Base-by-base conservation (phyloP, 2,113 vertebrate genomes). In the Oryzias curvinotus region DNA sequence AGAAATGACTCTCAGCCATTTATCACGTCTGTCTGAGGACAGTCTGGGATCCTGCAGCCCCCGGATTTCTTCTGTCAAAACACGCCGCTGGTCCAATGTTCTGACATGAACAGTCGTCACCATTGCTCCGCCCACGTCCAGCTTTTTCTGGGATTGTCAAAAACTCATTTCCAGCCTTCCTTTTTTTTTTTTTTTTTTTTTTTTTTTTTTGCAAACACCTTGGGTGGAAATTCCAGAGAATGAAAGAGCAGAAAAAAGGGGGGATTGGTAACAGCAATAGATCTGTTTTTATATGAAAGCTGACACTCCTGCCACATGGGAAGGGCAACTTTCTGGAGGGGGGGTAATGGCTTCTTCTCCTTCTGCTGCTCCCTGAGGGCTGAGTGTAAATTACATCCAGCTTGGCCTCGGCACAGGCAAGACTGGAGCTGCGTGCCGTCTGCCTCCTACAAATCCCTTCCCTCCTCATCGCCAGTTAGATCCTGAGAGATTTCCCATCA, bases 301-400 rank as follows among this genome's bases (percentile, higher is more conserved):
- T 75, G 82, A 85, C 77, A 87, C 84, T 78, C 64, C 14, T 48
- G 72, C 72, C 80, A 65, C 71, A 62, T 54, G 69, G 85, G 77
- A 71, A 45, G 76, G 77, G 67, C 67, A 46, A 70, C 67, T 80
- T 77, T 78, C 70, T 80, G 68, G 30, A 67, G 36, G 72, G 81
- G 72, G 85, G 88, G 81, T 85, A 87, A 89, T 89, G 82, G 78
- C 70, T 75, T 73, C 73, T 78, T 75, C 75, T 81, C 63, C 81
- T 73, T 52, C 80, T 45, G 42, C 63, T 17, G 45, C 64, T 81
- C 87, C 88, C 85, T 19, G 81, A 85, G 86, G 79, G 73, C 55
- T 17, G 47, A 59, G 89, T 89, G 87, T 88, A 89, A 91, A 92
- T 93, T 91, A 89, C 90, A 89, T 86, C 86, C 74, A 80, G 80